Evolutionary conservation across 2,888 invertebrate species (phyloP).

Genomic region (Minunthozetes semirufus): DNA sequence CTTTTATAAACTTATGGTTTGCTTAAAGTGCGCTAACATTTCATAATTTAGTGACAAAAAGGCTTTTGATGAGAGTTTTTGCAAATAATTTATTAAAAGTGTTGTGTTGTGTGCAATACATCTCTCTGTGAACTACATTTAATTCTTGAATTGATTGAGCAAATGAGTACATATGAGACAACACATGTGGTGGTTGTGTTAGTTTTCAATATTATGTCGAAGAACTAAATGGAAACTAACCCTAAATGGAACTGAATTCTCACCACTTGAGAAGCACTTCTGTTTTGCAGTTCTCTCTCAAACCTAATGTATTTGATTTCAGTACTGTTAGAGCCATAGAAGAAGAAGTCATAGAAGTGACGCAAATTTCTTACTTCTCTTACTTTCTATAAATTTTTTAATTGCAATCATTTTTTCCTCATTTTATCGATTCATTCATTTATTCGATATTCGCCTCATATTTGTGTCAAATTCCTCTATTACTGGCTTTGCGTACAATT

Average conservation of each 20-base stretch:
- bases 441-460: constrained; percentile 8
- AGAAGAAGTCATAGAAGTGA: too few species aligned
- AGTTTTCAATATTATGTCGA: not conserved
- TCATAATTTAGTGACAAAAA: not conserved
- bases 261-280: not conserved
- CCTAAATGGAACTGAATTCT: constrained; percentile 20
- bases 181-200: constrained; percentile 17
- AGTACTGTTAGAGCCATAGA: not conserved
- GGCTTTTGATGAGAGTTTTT: not conserved
- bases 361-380: not conserved
- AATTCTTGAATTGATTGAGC: not conserved
- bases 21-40: too few species aligned
- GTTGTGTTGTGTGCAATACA: constrained; percentile 1
- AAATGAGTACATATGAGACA: not conserved
- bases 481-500: not conserved
- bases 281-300: not conserved
- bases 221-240: too few species aligned
- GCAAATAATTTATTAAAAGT: not conserved
- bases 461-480: constrained; percentile 4
- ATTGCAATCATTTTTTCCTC: constrained; percentile 27
- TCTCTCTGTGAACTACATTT: constrained; percentile 14
- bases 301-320: not conserved
- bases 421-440: constrained; percentile 21
- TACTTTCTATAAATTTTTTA: constrained; percentile 2
- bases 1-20: too few species aligned